Base-by-base conservation (phyloP, 1,140 invertebrate species). In the Anastrepha obliqua region DNA sequence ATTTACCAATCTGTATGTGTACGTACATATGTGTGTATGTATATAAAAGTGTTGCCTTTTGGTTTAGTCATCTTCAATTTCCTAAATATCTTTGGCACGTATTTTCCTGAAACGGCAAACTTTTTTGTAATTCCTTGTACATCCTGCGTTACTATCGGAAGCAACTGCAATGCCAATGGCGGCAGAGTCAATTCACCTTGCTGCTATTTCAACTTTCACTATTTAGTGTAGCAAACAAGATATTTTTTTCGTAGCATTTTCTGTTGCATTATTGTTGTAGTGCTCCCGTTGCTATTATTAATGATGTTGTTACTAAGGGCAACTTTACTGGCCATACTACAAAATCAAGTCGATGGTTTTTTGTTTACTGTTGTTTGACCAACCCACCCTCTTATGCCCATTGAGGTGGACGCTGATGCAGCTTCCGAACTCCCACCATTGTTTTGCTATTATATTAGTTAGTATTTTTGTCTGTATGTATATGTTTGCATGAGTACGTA, bases 61-160 rank as follows among this genome's bases (percentile, higher is more conserved):
- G 13, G 3, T 74, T 74, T 74, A 44, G 67, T 74, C 67, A 74
- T 70, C 39, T 39, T 11, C 65, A 70, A 70, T 74, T 47, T 74
- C 67, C 15, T 74, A 47, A 74, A 47, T n/a, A 44, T 42, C 39
- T n/a, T 74, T 47, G 67, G 2, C 67, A 74, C 44, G 67, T 74
- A 42, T 39, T 20, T 4, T 3, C 9, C 64, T 29, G 29, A 7
- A 67, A 39, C 39, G 67, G 39, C 42, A 74, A 13, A 74, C 67
- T 74, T 74, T 74, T 74, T 17, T 74, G 11, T 15, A 47, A 42
- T 74, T 55, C 13, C 42, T 74, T 74, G 60, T 44, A 15, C 3
- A 74, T 44, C 67, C 67, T 74, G 17, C 15, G 67, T 47, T 17
- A 17, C 39, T 44, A 47, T 15, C 0, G 67, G 2, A 65, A 70